These are phyloP conservation scores for Bombus haemorrhoidalis DNA, from an alignment of 1,140 invertebrate genomes.

Conservation along the genomic window DNA sequence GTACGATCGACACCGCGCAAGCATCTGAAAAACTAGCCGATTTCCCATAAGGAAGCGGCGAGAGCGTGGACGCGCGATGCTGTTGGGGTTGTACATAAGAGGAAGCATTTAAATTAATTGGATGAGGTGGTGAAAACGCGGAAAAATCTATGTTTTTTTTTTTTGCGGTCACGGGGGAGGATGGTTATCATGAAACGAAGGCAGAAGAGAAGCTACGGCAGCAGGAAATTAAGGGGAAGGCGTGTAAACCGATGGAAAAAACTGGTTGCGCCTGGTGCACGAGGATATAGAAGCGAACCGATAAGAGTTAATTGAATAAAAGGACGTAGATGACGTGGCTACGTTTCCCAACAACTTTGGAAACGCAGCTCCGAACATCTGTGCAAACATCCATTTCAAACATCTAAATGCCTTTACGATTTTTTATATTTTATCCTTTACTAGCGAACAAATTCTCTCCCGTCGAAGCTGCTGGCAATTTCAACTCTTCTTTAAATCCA, in stretches of 20 bases:
- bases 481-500: neutral
- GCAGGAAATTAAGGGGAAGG: constrained; percentile 11
- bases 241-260: neutral
- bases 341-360: neutral
- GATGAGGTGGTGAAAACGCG: constrained; percentile 1
- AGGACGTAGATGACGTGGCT: neutral
- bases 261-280: constrained; percentile 1
- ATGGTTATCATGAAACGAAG: neutral
- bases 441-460: neutral
- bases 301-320: constrained; percentile 30
- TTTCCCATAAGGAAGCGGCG: constrained; percentile 10
- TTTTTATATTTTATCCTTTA: neutral
- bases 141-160: neutral
- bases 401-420: neutral
- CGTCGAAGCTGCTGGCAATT: neutral
- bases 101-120: constrained; percentile 37
- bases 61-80: neutral
- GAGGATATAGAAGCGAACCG: constrained; percentile 18
- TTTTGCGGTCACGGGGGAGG: constrained; percentile 3
- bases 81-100: neutral
- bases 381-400: neutral
- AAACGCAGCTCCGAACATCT: neutral
- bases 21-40: neutral
- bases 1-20: neutral
- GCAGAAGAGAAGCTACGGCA: neutral